phyloP scores from a whole-genome alignment of 2,888 invertebrate species.

The Teinopalpus imperialis region DNA sequence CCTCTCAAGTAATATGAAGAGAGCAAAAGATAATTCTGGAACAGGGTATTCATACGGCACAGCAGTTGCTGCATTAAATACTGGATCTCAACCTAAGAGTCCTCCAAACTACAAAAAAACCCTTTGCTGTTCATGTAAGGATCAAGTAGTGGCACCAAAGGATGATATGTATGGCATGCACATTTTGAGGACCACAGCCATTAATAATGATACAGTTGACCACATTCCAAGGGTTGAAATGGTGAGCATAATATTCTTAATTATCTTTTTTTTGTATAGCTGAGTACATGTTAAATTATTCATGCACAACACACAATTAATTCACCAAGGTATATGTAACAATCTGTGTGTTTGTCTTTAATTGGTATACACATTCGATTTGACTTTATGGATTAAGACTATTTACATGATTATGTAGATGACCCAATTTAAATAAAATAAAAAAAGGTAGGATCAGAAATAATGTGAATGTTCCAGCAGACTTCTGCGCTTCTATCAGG shows the following conservation, averaged over 20 bases:
- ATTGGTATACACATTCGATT: too few relatives aligned
- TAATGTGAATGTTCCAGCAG: too few relatives aligned
- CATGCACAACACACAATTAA: too few relatives aligned
- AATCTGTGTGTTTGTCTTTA: too few relatives aligned
- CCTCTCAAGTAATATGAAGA: conserved; percentile 55
- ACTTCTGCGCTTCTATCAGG: too few relatives aligned
- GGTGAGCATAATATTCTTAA: conserved; percentile 45
- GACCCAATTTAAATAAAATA: too few relatives aligned
- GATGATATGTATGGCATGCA: conserved; percentile 52
- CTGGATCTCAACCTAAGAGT: conserved; percentile 39
- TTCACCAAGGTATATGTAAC: too few relatives aligned
- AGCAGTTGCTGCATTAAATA: conserved; percentile 54
- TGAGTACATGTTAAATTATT: too few relatives aligned
- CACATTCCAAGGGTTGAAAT: conserved; percentile 44
- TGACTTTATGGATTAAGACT: too few relatives aligned
- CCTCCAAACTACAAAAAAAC: conserved; percentile 39
- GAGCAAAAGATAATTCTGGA: conserved; percentile 70
- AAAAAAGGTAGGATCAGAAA: too few relatives aligned
- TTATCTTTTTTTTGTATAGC: too few relatives aligned
- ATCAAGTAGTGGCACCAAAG: conserved; percentile 42
- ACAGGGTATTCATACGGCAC: conserved; percentile 69
- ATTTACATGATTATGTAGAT: too few relatives aligned
- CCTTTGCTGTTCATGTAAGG: conserved; percentile 50
- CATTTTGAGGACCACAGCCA: conserved; percentile 64
- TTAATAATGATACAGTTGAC: conserved; percentile 55